Evolutionary conservation across 2,797 vertebrate species (phyloP).

Genomic region (Silurus lanzhouensis): DNA sequence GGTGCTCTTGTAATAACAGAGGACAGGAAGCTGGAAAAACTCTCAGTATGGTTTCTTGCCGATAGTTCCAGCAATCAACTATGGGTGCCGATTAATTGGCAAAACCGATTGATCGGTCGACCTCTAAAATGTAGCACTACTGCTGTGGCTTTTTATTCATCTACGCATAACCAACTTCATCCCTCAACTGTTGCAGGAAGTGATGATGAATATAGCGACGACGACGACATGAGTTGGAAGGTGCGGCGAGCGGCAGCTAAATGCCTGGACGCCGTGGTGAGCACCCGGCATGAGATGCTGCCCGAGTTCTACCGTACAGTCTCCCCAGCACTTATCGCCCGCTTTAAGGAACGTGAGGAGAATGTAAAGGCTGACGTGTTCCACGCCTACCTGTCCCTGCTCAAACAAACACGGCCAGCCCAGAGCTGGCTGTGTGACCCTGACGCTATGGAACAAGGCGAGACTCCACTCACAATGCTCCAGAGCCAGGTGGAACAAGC

Average conservation of each 20-base stretch:
- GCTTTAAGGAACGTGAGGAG: slow-evolving; percentile 98
- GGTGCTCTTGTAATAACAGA: no score
- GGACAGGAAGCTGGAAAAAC: no score
- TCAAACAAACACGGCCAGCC: slow-evolving; percentile 96
- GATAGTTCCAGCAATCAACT: no score
- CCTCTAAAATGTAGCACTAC: neutral
- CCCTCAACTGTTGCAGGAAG: slow-evolving; percentile 72
- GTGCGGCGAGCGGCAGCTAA: slow-evolving; percentile 96
- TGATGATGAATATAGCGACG: slow-evolving; percentile 98
- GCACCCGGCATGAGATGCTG: slow-evolving; percentile 97
- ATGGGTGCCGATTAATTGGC: no score
- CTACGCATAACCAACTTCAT: neutral
- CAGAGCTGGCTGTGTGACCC: slow-evolving; percentile 98
- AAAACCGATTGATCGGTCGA: no score
- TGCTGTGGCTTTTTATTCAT: neutral
- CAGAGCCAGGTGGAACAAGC: slow-evolving; percentile 88
- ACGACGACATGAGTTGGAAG: slow-evolving; percentile 99
- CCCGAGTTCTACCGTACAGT: slow-evolving; percentile 97
- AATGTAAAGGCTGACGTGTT: slow-evolving; percentile 99
- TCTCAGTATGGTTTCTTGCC: no score
- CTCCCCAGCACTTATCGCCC: slow-evolving; percentile 92
- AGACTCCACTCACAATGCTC: slow-evolving; percentile 97
- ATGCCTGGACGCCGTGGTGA: slow-evolving; percentile 95
- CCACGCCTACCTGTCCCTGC: slow-evolving; percentile 95
- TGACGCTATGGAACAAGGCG: slow-evolving; percentile 98